A percentile compares a stretch with the other conserved stretches of the same genome.
phyloP scores from a whole-genome alignment of 2,113 vertebrate genomes.

The human (Homo sapiens) region GRCh38 chrX:130981501-130982000 shows the following conservation, averaged over 20 bases:
- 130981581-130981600: not conserved
- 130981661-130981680: not conserved
- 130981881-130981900: slow-evolving; percentile 51
- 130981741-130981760: slow-evolving; percentile 9
- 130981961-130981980: not conserved
- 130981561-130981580: not conserved
- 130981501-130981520: not conserved
- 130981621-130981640: slow-evolving; percentile 15
- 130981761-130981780: not conserved
- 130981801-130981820: not conserved
- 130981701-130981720: not conserved
- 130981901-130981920: slow-evolving; percentile 54
- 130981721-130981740: not conserved
- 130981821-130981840: slow-evolving; percentile 13
- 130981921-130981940: slow-evolving; percentile 43
- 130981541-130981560: not conserved
- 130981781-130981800: not conserved
- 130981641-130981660: not conserved
- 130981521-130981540: not conserved
- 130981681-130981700: not conserved
- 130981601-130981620: not conserved
- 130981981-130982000: slow-evolving; percentile 27
- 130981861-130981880: slow-evolving; percentile 49
- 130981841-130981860: not conserved
- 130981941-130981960: slow-evolving; percentile 35